Evolutionary conservation across 1,140 invertebrate genomes (phyloP), one percentile per base, ranked within the genome.

Genomic region (Ruditapes philippinarum): DNA sequence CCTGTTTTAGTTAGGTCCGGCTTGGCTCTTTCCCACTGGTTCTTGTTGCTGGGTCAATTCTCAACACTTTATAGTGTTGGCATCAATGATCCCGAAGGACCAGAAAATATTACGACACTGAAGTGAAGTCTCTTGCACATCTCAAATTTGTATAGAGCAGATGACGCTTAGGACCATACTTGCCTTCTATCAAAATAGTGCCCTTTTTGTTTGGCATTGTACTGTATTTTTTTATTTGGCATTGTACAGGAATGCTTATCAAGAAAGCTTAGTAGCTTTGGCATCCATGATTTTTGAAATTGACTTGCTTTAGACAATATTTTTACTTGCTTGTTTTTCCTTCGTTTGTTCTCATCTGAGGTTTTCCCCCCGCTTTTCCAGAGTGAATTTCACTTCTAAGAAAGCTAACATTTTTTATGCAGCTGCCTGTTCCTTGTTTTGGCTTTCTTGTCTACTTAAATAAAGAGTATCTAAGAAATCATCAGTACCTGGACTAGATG

Each of bases 91-190:
- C n/a, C n/a, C n/a, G n/a, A n/a, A n/a, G n/a, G n/a, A n/a, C n/a
- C n/a, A n/a, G n/a, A n/a, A n/a, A n/a, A n/a, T n/a, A n/a, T n/a
- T n/a, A n/a, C n/a, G n/a, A n/a, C n/a, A n/a, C n/a, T n/a, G n/a
- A n/a, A n/a, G n/a, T n/a, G n/a, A n/a, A 88, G 79, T 36, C 78
- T 88, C 60, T 78, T 31, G 49, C 45, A 88, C 19, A 68, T 12
- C 33, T 79, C 25, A 12, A n/a, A 17, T 40, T 86, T 83, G 60
- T 42, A 38, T 42, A 40, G 28, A 76, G 38, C 12, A 76, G 40
- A 42, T 42, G 73, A n/a, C 73, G 73, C 28, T 74, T 74, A 19
- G 73, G 36, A 38, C 40, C 38, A 5, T 38, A 40, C 14, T 38
- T 38, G 19, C 70, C 28, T 31, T 74, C 40, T 19, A 76, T 45